Evolutionary conservation across 2,888 invertebrate species (phyloP), one percentile per base, ranked within the genome.

Genomic region (Protula sp.): DNA sequence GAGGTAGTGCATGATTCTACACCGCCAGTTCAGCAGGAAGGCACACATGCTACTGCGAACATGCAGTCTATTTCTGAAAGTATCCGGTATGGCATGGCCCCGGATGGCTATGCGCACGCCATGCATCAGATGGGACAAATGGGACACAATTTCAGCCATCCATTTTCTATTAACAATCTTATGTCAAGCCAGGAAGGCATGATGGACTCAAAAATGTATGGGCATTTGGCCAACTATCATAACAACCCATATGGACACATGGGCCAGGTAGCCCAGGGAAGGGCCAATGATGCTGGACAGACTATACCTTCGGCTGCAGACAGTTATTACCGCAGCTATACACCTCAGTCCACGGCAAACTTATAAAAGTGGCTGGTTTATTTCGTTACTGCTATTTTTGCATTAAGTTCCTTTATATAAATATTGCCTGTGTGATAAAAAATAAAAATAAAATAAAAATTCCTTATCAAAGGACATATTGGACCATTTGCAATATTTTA

Each of bases 191-290:
- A 76, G 27, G 74, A 74, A 57, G 91, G 91, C 81, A 88, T 89
- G 69, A 92, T 92, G 82, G 93, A 93, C 82, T 87, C 92, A 73
- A 93, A 92, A 83, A 91, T 93, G 90, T 93, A 93, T 83, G 92
- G 24, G 24, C 50, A 50, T 9, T 22, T 50, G 50, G 5, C 14
- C 9, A 19, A 19, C 19, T 38, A 38, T 38, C n/a, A n/a, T n/a
- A 9, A 9, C 9, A 19, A 19, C 9, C 38, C 9, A 38, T 38
- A 38, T 38, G 38, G 38, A 38, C 38, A 38, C 19, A 38, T 38
- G 38, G 38, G 38, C 9, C 38, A 14, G 9, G 9, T 14, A 9
- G 19, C 38, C 38, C 9, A 9, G 9, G 19, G 19, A 14, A 19
- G 38, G 19, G 38, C 9, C 9, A 38, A 14, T 9, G 9, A 9